phyloP scores from a whole-genome alignment of 2,888 invertebrate genomes.

The Osmoderma eremita region DNA sequence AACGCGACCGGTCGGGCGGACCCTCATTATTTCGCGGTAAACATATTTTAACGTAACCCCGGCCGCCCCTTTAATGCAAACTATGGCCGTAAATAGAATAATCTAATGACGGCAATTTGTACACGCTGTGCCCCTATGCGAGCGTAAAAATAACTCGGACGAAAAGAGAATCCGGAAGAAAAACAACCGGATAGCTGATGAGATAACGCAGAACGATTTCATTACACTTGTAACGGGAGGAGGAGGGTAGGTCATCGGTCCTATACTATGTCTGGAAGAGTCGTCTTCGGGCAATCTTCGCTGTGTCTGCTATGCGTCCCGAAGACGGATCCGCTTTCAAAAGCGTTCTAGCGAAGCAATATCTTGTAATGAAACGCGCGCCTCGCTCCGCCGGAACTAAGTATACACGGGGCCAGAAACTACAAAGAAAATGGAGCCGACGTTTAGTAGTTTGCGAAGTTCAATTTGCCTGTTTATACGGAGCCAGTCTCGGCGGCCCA shows the following conservation, averaged over 20 bases:
- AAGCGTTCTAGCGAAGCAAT: conserved; percentile 33
- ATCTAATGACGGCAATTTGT: conserved; percentile 1
- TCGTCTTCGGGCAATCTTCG: conserved; percentile 2
- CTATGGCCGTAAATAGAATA: too few species aligned
- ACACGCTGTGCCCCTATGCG: background rate
- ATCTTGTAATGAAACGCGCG: conserved; percentile 32
- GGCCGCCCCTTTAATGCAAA: too few species aligned
- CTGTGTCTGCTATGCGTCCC: background rate
- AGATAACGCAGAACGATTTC: conserved; percentile 23
- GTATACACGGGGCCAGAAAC: conserved; percentile 21
- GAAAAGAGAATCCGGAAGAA: background rate
- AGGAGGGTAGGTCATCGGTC: conserved; percentile 20
- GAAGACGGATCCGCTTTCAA: conserved; percentile 24
- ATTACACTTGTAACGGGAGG: conserved; percentile 2
- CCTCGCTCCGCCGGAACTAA: conserved; percentile 7
- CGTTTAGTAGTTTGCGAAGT: conserved; percentile 41
- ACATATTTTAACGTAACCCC: too few species aligned
- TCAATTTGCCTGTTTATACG: conserved; percentile 42
- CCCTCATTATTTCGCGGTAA: too few species aligned
- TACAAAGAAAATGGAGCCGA: conserved; percentile 41
- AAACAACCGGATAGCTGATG: background rate
- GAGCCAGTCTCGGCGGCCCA: conserved; percentile 39
- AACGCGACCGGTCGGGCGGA: too few species aligned
- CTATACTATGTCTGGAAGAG: too few species aligned
- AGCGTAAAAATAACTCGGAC: background rate